Conservation (phyloP, 2,888 invertebrate genomes). For the Melangyna quadrimaculata region DNA sequence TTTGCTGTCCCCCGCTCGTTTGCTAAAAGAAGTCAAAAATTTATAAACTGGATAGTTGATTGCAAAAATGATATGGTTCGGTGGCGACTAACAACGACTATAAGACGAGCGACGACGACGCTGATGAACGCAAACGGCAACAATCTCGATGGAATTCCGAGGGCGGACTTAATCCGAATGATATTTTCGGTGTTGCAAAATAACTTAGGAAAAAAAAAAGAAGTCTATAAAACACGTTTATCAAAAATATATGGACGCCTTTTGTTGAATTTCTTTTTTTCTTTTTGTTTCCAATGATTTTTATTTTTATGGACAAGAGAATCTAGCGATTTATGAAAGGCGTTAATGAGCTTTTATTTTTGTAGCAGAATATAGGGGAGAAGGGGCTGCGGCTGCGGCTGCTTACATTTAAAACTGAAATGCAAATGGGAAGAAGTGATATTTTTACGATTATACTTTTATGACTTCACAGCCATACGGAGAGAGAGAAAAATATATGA, state of each 20-base stretch:
- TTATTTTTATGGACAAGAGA: constrained; percentile 13
- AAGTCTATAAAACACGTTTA: constrained; percentile 18
- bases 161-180: constrained; percentile 67
- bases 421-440: constrained; percentile 26
- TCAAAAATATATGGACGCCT: constrained; percentile 21
- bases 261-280: constrained; percentile 10
- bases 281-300: background rate
- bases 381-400: background rate
- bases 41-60: constrained; percentile 53
- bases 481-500: constrained; percentile 26
- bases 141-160: constrained; percentile 62
- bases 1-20: background rate
- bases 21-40: constrained; percentile 42
- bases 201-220: constrained; percentile 12
- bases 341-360: constrained; percentile 36
- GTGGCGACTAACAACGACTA: background rate
- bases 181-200: constrained; percentile 41
- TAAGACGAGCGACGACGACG: background rate
- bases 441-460: constrained; percentile 37
- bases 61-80: constrained; percentile 44
- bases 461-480: constrained; percentile 34
- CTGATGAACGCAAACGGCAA: constrained; percentile 26
- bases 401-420: constrained; percentile 13
- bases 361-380: background rate
- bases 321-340: constrained; percentile 43